These are phyloP conservation scores for Drosophila hamatofila DNA, from an alignment of 2,888 invertebrate species.

Conservation along the genomic window DNA sequence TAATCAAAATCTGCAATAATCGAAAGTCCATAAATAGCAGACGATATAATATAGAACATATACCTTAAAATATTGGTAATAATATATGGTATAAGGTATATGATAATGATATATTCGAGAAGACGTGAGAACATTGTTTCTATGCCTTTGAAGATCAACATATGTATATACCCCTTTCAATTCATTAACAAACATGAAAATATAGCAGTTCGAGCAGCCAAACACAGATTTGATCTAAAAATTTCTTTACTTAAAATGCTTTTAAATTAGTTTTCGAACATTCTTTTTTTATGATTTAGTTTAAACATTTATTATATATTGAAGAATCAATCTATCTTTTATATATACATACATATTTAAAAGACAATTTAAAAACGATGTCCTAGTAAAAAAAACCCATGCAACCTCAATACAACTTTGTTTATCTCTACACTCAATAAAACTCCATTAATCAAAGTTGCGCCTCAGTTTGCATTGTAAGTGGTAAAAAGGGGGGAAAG, in stretches of 20 bases:
- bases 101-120: too few relatives aligned
- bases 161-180: too few relatives aligned
- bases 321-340: too few relatives aligned
- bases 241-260: background rate
- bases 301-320: background rate
- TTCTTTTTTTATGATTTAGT: background rate
- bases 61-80: background rate
- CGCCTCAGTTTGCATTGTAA: slow-evolving; percentile 37
- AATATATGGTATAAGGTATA: too few relatives aligned
- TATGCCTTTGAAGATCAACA: too few relatives aligned
- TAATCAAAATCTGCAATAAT: background rate
- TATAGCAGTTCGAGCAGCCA: background rate
- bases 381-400: background rate
- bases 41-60: background rate
- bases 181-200: too few relatives aligned
- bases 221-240: background rate
- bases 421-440: slow-evolving; percentile 5
- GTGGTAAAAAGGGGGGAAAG: slow-evolving; percentile 14
- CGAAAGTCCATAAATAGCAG: background rate
- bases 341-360: background rate
- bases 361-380: background rate
- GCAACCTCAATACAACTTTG: background rate
- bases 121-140: too few relatives aligned
- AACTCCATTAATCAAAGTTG: slow-evolving; percentile 27
- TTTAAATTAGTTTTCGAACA: background rate